Percentiles rank a stretch among this genome's conserved stretches.
Evolutionary conservation across 2,113 vertebrate genomes (phyloP).

Genomic region (Origma solitaria): DNA sequence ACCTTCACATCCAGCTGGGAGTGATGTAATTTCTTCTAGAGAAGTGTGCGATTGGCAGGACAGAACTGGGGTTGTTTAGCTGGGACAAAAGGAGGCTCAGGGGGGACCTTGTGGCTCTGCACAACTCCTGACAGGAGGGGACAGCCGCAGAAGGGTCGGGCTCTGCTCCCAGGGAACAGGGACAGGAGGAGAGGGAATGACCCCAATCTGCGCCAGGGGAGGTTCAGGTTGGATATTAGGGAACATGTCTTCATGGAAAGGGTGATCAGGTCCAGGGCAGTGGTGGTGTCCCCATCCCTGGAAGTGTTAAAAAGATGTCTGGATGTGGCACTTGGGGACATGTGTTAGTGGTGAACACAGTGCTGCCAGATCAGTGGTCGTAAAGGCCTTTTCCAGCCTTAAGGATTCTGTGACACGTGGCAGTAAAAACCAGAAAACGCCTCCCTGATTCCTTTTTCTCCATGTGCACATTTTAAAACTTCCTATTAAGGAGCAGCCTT

Average conservation of each 20-base stretch:
- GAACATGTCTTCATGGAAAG: neutral
- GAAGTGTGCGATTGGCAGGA: neutral
- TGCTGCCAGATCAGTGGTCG: neutral
- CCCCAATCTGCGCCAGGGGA: neutral
- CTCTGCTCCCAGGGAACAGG: neutral
- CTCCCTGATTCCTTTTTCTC: neutral
- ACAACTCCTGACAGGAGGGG: neutral
- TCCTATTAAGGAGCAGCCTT: rapidly evolving
- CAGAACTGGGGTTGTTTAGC: neutral
- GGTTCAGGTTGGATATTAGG: rapidly evolving
- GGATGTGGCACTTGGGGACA: too few species aligned
- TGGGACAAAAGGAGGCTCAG: neutral
- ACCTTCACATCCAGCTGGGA: neutral
- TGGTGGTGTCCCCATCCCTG: neutral
- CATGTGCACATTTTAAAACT: rapidly evolving
- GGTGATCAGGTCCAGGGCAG: neutral
- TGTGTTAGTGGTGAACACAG: neutral
- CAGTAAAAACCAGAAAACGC: neutral
- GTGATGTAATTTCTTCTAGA: neutral
- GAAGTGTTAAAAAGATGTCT: neutral
- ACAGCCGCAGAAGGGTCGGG: rapidly evolving
- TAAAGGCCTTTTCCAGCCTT: neutral
- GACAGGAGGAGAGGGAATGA: neutral
- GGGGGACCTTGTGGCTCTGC: neutral
- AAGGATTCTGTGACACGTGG: neutral